A percentile compares a stretch with the other conserved stretches of the same genome.
These are phyloP conservation scores for Sussaba pulchella DNA, from an alignment of 2,888 invertebrate species.

Conservation along the genomic window DNA sequence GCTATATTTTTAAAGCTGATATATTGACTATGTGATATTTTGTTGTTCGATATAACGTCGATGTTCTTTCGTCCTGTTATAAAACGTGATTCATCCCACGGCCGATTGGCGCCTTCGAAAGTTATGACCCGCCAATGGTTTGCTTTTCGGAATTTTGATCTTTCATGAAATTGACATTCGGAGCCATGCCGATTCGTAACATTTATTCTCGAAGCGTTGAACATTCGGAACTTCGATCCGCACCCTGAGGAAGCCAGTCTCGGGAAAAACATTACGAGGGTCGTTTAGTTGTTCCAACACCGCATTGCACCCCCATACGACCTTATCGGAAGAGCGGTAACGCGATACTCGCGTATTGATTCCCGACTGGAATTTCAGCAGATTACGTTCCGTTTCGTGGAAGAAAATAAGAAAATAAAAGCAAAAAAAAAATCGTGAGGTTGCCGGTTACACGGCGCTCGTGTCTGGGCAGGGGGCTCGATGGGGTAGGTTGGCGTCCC, in stretches of 20 bases:
- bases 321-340: conserved; percentile 16
- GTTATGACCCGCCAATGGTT: too few relatives aligned
- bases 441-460: background rate
- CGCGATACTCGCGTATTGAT: conserved; percentile 71
- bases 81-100: too few relatives aligned
- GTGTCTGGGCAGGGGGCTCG: background rate
- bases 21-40: too few relatives aligned
- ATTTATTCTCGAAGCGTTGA: too few relatives aligned
- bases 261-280: conserved; percentile 35
- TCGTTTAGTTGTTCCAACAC: conserved; percentile 34
- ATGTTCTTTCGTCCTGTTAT: too few relatives aligned
- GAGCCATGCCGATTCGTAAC: too few relatives aligned
- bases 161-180: too few relatives aligned
- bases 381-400: conserved; percentile 50
- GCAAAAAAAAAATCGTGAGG: conserved; percentile 15
- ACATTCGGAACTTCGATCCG: too few relatives aligned
- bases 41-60: too few relatives aligned
- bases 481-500: background rate
- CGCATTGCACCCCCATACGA: conserved; percentile 17
- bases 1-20: too few relatives aligned
- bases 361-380: conserved; percentile 72
- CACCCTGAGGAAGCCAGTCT: conserved; percentile 34
- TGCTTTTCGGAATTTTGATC: too few relatives aligned
- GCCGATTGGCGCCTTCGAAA: too few relatives aligned
- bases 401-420: background rate